These are phyloP conservation scores for Heliconius ismenius DNA, from an alignment of 2,888 invertebrate species.

Conservation along the genomic window DNA sequence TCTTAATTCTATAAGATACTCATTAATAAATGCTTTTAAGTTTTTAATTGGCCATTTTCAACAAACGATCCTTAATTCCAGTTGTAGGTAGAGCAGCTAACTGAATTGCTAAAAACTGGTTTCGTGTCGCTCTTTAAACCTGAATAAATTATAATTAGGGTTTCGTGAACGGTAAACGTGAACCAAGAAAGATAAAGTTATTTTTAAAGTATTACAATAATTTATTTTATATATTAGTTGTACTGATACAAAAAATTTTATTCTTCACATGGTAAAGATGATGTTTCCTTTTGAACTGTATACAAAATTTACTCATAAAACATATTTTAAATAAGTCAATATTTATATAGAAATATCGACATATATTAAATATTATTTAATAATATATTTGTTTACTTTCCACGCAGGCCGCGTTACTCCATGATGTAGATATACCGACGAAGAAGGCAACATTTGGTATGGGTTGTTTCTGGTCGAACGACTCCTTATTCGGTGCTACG, in stretches of 20 bases:
- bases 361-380: neutral
- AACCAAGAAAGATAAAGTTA: neutral
- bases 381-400: constrained; percentile 6
- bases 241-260: neutral
- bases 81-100: neutral
- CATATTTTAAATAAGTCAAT: no score
- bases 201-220: neutral
- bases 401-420: constrained; percentile 75
- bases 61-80: neutral
- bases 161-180: neutral
- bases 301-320: neutral
- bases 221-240: neutral
- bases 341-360: neutral
- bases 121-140: neutral
- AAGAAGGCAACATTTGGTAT: constrained; percentile 94
- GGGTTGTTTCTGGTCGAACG: constrained; percentile 97
- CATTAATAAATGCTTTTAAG: neutral
- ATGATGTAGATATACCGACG: constrained; percentile 84
- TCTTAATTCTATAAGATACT: neutral
- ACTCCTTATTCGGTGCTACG: constrained; percentile 90
- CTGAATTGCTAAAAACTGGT: constrained; percentile 1
- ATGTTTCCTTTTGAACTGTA: neutral
- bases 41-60: neutral
- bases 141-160: constrained; percentile 9
- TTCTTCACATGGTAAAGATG: neutral